Conservation (phyloP, 2,797 vertebrate genomes). For the Aselliscus stoliczkanus region DNA sequence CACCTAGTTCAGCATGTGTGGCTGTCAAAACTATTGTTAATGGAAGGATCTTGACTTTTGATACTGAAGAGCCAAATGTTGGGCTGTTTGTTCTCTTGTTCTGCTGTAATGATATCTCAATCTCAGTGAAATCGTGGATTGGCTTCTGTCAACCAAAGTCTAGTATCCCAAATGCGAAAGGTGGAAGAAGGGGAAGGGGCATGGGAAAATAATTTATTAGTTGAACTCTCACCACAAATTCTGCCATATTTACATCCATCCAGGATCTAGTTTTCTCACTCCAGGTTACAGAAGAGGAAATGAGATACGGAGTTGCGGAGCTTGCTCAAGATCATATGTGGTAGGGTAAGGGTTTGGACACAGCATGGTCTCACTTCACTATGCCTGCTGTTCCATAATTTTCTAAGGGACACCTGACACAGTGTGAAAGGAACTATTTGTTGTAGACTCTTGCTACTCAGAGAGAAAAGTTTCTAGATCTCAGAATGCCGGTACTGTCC, state of each 20-base stretch:
- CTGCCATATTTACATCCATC: background rate
- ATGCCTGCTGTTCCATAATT: background rate
- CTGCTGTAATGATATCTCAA: background rate
- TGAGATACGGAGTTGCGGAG: background rate
- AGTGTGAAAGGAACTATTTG: background rate
- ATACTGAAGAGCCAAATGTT: background rate
- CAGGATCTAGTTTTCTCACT: background rate
- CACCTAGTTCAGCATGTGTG: background rate
- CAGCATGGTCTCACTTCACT: background rate
- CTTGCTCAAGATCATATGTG: background rate
- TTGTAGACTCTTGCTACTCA: background rate
- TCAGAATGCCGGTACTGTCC: background rate
- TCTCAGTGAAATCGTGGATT: background rate
- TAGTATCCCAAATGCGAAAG: background rate
- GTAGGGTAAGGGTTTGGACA: background rate
- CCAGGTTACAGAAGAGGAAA: background rate
- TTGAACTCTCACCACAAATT: background rate
- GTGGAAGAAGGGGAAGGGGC: background rate
- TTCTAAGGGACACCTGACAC: background rate
- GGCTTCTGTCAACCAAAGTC: background rate
- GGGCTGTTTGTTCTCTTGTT: background rate
- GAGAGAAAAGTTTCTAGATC: background rate
- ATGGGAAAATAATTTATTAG: background rate
- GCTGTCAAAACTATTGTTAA: background rate
- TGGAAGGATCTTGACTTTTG: background rate